A percentile compares a stretch with the other conserved stretches of the same genome.
phyloP scores from a whole-genome alignment of 2,797 vertebrate species.

The Gallinago nigripennis region DNA sequence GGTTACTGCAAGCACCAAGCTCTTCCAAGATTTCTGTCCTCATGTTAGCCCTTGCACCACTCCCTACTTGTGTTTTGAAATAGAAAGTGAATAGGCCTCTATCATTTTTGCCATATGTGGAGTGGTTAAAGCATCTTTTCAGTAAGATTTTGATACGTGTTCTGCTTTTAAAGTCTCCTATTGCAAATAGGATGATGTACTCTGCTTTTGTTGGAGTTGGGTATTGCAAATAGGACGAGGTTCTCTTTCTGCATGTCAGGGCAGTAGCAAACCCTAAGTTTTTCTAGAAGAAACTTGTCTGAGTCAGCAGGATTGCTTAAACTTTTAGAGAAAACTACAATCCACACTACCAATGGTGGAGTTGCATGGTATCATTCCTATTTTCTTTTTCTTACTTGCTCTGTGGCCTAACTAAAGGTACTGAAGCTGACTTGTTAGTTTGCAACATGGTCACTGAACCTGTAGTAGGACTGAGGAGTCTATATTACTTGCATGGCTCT shows the following conservation, averaged over 20 bases:
- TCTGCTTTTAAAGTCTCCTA: not conserved
- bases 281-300: not conserved
- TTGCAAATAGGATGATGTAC: not conserved
- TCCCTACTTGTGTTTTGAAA: not conserved
- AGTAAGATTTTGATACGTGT: not conserved
- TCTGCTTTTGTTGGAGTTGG: not conserved
- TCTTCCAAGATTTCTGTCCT: not conserved
- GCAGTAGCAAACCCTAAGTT: not conserved
- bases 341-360: accelerated
- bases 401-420: not conserved
- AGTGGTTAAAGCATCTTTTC: not conserved
- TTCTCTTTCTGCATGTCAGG: not conserved
- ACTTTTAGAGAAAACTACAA: not conserved
- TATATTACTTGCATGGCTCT: not conserved
- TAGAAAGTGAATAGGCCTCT: not conserved
- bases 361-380: not conserved
- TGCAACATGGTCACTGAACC: not conserved
- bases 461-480: not conserved
- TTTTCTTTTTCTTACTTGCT: not conserved
- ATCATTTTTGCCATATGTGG: not conserved
- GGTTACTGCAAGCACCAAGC: not conserved
- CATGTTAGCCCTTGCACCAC: not conserved
- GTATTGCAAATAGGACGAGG: not conserved
- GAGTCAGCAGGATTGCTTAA: not conserved
- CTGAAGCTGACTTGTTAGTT: not conserved